A percentile compares a stretch with the other conserved stretches of the same genome.
Conservation (phyloP, 2,888 invertebrate species). For the Acleris literana region DNA sequence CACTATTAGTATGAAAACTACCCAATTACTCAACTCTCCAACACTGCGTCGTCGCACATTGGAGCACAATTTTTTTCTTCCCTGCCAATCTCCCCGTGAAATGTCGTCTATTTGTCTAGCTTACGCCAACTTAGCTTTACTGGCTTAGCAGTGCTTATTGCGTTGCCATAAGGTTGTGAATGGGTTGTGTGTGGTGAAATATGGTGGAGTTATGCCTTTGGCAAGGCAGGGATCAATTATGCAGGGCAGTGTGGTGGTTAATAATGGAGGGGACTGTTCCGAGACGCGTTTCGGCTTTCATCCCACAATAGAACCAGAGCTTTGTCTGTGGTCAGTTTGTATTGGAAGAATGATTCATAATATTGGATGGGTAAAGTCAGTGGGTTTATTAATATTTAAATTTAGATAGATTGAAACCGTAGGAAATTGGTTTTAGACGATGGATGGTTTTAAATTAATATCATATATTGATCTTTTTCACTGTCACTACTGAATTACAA, state of each 20-base stretch:
- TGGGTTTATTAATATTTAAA: no score
- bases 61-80: conserved; percentile 29
- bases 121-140: conserved; percentile 16
- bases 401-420: no score
- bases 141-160: neutral
- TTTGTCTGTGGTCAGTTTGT: conserved; percentile 11
- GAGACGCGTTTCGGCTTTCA: conserved; percentile 32
- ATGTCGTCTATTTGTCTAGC: conserved; percentile 38
- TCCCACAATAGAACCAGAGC: conserved; percentile 16
- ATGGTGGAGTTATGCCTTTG: conserved; percentile 40
- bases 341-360: conserved; percentile 2
- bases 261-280: conserved; percentile 56
- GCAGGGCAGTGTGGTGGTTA: conserved; percentile 50
- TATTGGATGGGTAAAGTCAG: neutral
- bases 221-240: conserved; percentile 62
- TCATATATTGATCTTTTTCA: no score
- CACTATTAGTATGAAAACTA: neutral
- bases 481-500: no score
- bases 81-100: conserved; percentile 38
- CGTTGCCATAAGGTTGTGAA: conserved; percentile 12
- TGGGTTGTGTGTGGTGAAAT: neutral
- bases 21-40: neutral
- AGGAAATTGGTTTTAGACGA: no score
- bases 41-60: neutral
- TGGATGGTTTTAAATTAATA: no score